Conservation (phyloP, 2,797 vertebrate species). For the Arremon aurantiirostris region DNA sequence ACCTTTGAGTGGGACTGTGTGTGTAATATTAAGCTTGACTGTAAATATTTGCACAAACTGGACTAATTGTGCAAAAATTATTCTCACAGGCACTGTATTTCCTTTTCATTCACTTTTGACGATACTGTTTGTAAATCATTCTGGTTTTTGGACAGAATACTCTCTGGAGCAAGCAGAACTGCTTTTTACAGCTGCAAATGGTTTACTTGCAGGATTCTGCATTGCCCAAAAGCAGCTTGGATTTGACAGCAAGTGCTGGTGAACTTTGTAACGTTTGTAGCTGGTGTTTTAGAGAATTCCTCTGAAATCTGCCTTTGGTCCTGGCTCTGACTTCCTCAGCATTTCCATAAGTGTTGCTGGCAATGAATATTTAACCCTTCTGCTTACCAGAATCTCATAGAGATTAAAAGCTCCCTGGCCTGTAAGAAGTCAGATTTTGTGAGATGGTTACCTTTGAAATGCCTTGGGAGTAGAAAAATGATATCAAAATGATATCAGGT, state of each 20-base stretch:
- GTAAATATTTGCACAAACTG: constrained; percentile 31
- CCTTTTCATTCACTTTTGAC: constrained; percentile 6
- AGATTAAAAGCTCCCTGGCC: neutral
- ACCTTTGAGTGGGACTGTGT: neutral
- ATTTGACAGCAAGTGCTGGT: constrained; percentile 35
- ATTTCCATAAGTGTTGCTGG: neutral
- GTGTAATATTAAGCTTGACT: neutral
- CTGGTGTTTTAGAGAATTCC: constrained; percentile 12
- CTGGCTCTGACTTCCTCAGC: neutral
- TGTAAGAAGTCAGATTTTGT: neutral
- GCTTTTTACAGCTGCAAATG: constrained; percentile 29
- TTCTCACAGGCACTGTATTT: neutral
- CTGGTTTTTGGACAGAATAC: neutral
- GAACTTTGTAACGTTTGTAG: neutral
- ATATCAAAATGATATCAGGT: neutral
- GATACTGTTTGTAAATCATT: neutral
- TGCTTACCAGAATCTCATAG: neutral
- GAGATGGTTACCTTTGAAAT: neutral
- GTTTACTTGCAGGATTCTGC: constrained; percentile 12
- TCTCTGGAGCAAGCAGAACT: neutral
- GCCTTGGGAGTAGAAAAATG: neutral
- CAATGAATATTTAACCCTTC: constrained; percentile 35
- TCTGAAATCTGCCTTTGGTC: constrained; percentile 32
- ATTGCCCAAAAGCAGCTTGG: constrained; percentile 25
- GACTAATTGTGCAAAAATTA: constrained; percentile 15